Percentiles rank a stretch among this genome's conserved stretches.
Conservation (phyloP, 2,113 vertebrate genomes). For the Thinocorus orbignyianus region DNA sequence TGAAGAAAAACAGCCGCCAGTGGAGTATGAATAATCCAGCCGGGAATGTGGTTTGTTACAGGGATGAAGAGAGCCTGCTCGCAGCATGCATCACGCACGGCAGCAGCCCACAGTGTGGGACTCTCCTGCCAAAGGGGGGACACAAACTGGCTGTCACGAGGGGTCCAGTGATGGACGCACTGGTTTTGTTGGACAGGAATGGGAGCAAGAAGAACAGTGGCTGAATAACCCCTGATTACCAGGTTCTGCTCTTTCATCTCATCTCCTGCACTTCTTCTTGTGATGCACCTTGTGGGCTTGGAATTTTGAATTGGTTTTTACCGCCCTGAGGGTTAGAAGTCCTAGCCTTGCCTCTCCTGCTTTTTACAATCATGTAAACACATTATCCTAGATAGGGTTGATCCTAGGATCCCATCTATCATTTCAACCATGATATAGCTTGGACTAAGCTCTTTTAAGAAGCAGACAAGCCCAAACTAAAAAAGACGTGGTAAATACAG, state of each 20-base stretch:
- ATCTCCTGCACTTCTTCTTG: not conserved
- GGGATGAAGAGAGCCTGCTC: not conserved
- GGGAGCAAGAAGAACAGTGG: not conserved
- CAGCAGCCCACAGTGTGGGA: not conserved
- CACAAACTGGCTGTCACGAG: not conserved
- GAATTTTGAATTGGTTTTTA: not conserved
- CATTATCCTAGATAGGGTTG: not conserved
- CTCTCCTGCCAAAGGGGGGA: fast-evolving
- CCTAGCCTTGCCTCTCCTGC: not conserved
- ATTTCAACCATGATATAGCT: not conserved
- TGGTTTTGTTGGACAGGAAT: not conserved
- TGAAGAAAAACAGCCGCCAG: conserved; percentile 33
- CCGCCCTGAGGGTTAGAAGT: not conserved
- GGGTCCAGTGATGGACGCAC: not conserved
- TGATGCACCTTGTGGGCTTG: not conserved
- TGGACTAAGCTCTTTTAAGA: not conserved
- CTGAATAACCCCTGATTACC: fast-evolving
- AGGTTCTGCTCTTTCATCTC: not conserved
- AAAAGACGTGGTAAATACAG: not conserved
- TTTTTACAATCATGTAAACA: not conserved
- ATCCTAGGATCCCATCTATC: not conserved
- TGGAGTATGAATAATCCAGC: conserved; percentile 50
- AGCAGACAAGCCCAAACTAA: not conserved
- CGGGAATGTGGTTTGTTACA: not conserved
- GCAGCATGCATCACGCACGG: not conserved